Evolutionary conservation across 2,113 vertebrate genomes (phyloP).

Genomic region (Athene cunicularia): DNA sequence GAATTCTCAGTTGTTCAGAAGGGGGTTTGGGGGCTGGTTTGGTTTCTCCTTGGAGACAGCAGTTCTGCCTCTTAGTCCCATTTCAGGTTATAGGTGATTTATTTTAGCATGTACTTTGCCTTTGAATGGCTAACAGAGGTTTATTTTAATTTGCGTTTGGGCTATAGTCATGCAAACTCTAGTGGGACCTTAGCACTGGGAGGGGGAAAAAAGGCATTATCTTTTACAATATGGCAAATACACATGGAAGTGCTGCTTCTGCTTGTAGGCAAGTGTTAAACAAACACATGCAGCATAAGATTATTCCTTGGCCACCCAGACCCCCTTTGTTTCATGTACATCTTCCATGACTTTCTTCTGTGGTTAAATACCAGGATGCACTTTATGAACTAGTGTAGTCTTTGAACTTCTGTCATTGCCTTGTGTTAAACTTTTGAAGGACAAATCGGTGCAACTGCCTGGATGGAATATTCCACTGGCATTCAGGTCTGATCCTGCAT

Average conservation of each 20-base stretch:
- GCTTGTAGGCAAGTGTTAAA: not conserved
- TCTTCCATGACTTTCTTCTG: not conserved
- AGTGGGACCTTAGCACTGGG: not conserved
- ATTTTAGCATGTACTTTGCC: not conserved
- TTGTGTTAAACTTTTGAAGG: not conserved
- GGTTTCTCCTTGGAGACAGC: not conserved
- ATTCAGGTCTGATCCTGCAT: not conserved
- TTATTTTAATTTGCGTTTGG: not conserved
- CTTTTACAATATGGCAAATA: not conserved
- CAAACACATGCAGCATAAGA: not conserved
- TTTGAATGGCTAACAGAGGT: not conserved
- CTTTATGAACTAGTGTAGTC: not conserved
- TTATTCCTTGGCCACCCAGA: not conserved
- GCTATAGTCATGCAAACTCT: not conserved
- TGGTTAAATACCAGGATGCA: not conserved
- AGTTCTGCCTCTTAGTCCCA: not conserved
- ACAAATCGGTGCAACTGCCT: not conserved
- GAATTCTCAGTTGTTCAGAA: not conserved
- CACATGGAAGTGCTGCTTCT: not conserved
- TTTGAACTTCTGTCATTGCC: not conserved
- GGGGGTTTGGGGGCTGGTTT: not conserved
- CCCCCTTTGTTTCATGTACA: rapidly evolving
- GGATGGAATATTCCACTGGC: conserved; percentile 3
- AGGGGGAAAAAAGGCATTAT: not conserved
- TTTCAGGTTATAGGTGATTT: not conserved